A percentile compares a stretch with the other conserved stretches of the same genome.
Conservation (phyloP, 2,113 vertebrate species). For the Etheostoma cragini region DNA sequence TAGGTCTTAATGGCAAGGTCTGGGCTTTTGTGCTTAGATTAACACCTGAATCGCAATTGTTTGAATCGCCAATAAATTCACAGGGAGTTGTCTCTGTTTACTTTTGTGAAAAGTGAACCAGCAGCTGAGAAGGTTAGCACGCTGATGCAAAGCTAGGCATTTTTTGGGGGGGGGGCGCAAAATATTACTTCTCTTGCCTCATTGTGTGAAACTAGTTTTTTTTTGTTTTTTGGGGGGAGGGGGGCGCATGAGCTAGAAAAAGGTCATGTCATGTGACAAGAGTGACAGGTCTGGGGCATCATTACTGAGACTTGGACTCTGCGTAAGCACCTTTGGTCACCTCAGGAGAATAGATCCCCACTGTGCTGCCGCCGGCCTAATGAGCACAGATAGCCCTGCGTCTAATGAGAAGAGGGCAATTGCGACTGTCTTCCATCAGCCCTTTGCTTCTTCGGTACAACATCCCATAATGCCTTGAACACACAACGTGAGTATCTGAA, state of each 20-base stretch:
- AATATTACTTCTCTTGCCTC: slow-evolving; percentile 45
- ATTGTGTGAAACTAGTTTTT: slow-evolving; percentile 41
- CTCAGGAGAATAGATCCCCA: slow-evolving; percentile 72
- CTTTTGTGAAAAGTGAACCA: slow-evolving; percentile 18
- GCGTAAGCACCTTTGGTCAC: slow-evolving; percentile 78
- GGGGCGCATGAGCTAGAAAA: slow-evolving; percentile 51
- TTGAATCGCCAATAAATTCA: slow-evolving; percentile 40
- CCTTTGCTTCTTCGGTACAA: slow-evolving; percentile 46
- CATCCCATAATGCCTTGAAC: slow-evolving; percentile 69
- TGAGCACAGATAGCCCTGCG: slow-evolving; percentile 67
- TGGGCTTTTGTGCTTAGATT: slow-evolving; percentile 66
- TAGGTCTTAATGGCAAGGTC: slow-evolving; percentile 72
- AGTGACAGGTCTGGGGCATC: slow-evolving; percentile 74
- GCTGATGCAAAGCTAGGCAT: slow-evolving; percentile 22
- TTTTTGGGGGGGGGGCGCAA: slow-evolving; percentile 3
- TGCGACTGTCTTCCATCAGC: slow-evolving; percentile 68
- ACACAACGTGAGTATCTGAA: slow-evolving; percentile 30
- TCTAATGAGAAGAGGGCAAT: slow-evolving; percentile 73
- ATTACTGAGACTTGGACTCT: slow-evolving; percentile 75
- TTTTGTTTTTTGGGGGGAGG: slow-evolving; percentile 1
- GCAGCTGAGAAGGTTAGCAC: slow-evolving; percentile 12
- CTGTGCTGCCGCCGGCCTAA: slow-evolving; percentile 65
- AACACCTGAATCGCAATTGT: slow-evolving; percentile 58
- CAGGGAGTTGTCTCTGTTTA: slow-evolving; percentile 30
- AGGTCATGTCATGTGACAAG: slow-evolving; percentile 75